Percentiles rank a stretch among this genome's conserved stretches.
These are phyloP conservation scores for Rhinatrema bivittatum DNA, from an alignment of 2,797 vertebrate species.

Conservation along the genomic window DNA sequence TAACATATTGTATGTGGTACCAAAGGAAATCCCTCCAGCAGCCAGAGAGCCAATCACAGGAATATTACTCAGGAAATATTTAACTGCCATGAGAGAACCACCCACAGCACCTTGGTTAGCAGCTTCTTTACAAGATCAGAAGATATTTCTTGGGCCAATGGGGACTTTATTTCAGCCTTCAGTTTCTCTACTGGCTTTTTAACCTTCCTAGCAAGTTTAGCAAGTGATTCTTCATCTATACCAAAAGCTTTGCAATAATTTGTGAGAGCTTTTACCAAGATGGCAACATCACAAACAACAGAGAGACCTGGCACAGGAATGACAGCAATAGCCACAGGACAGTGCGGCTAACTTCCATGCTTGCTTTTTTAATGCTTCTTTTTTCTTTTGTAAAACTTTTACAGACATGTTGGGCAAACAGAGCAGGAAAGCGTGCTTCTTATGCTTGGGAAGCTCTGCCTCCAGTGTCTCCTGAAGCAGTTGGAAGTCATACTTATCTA, in stretches of 20 bases:
- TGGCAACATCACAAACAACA: background rate
- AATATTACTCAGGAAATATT: rapidly evolving
- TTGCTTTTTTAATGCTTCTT: background rate
- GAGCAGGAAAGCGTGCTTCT: slow-evolving; percentile 17
- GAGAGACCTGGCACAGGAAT: rapidly evolving
- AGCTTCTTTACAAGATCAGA: background rate
- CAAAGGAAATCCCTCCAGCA: background rate
- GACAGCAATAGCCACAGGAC: rapidly evolving
- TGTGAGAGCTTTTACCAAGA: background rate
- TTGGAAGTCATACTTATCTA: slow-evolving; percentile 18
- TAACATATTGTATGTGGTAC: slow-evolving; percentile 1
- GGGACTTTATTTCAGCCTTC: background rate
- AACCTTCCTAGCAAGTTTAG: background rate
- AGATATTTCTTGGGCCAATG: background rate
- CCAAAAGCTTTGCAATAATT: background rate
- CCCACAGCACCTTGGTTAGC: rapidly evolving
- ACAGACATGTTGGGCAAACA: background rate
- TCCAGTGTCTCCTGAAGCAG: slow-evolving; percentile 12
- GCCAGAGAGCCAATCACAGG: background rate
- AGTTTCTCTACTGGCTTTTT: background rate
- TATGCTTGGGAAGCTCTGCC: slow-evolving; percentile 19
- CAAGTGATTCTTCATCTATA: background rate
- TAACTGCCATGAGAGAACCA: rapidly evolving
- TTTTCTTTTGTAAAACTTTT: background rate
- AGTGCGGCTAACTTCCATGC: background rate